Base-by-base conservation (phyloP, 2,888 invertebrate genomes). In the Acronicta leporina region DNA sequence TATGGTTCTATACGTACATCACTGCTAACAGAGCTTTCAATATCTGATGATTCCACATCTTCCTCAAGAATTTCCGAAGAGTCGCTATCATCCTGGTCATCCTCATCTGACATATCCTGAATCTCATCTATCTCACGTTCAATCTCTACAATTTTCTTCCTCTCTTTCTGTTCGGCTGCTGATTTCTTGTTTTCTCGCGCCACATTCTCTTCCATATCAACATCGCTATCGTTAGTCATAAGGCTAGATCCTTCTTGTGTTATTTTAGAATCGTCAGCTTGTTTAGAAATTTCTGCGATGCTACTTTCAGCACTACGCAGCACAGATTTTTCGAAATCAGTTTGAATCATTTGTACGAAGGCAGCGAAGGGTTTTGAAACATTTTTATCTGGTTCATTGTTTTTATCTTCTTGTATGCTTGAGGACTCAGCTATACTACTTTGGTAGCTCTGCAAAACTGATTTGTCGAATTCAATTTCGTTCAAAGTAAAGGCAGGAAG, bases 71-170 rank as follows among this genome's bases (percentile, higher is more conserved):
- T 62, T n/a, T 10, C 63, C 15, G 69, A 50, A 2, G 14, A 8
- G 20, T 73, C 71, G 59, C 68, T 76, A 1, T 79, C 78, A 40
- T 73, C 76, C 40, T 57, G 74, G 48, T 71, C 80, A 61, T 58
- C 69, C 63, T 82, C 87, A 69, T 89, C 87, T 3, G 88, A 90
- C 84, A 91, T 88, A 62, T 90, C 92, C 72, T 92, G 92, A 46
- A 94, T 87, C 77, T 92, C 94, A 83, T 89, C 84, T 15, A 94
- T 93, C 69, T 93, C 93, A n/a, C 92, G 80, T 57, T 91, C 91
- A 47, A 94, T 92, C 68, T 94, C 94, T 3, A 90, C 92, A 49
- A 94, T 92, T 56, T 79, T 86, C 55, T 90, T 87, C 63, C 89
- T 94, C 66, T 93, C 91, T 64, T 88, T 92, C 64, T 88, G 90